Evolutionary conservation across 2,113 vertebrate genomes (phyloP).

Genomic region (Microcebus tavaratra): DNA sequence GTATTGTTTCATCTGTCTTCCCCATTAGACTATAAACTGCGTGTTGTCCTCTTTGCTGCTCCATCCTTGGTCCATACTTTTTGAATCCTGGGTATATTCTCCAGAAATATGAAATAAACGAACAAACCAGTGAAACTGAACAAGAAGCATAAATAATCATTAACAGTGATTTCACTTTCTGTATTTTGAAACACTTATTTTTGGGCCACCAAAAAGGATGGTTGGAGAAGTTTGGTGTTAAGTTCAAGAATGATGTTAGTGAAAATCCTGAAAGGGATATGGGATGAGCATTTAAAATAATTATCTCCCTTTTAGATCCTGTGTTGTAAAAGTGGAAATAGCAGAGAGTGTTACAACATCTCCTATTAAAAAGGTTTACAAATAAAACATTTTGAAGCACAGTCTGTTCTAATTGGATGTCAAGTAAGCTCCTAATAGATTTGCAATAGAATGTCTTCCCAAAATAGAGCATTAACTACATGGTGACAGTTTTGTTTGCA

Average conservation of each 20-base stretch:
- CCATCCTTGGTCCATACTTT: neutral
- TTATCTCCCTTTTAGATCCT: neutral
- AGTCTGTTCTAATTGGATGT: neutral
- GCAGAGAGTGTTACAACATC: neutral
- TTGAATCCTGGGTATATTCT: neutral
- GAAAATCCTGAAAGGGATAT: neutral
- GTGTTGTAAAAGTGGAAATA: conserved; percentile 13
- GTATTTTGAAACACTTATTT: neutral
- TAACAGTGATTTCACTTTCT: neutral
- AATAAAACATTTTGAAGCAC: neutral
- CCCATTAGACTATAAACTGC: neutral
- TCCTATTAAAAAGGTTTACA: neutral
- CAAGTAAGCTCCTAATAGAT: neutral
- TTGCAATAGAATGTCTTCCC: neutral
- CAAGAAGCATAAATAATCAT: neutral
- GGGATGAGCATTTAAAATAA: conserved; percentile 4
- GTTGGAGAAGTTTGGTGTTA: neutral
- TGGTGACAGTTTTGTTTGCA: neutral
- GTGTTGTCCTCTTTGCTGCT: too few relatives aligned
- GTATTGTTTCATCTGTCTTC: neutral
- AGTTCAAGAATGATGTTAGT: neutral
- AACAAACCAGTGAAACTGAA: neutral
- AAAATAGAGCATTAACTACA: neutral
- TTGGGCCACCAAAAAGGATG: neutral
- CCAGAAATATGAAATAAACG: neutral